phyloP scores from a whole-genome alignment of 2,113 vertebrate species.

The Gobio gobio region DNA sequence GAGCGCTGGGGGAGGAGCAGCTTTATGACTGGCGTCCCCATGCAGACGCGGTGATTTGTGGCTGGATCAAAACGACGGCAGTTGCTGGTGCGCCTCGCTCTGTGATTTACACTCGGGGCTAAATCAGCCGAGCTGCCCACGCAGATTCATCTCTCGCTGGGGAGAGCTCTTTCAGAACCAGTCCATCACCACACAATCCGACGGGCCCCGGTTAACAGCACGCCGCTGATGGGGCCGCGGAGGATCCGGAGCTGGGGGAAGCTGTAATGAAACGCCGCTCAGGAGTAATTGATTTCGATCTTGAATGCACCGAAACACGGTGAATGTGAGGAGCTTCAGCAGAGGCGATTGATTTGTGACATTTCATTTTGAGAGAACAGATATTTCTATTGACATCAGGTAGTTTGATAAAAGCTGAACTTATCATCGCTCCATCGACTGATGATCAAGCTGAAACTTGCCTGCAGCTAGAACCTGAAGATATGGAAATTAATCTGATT shows the following conservation, averaged over 20 bases:
- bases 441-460: background rate
- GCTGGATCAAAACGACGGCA: conserved; percentile 74
- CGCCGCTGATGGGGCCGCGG: background rate
- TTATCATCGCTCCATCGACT: background rate
- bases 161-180: conserved; percentile 45
- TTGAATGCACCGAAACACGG: background rate
- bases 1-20: too few relatives aligned
- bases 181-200: conserved; percentile 50
- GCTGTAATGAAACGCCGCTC: conserved; percentile 9
- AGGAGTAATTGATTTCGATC: conserved; percentile 37
- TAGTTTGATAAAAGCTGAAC: background rate
- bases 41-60: conserved; percentile 71
- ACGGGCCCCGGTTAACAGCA: conserved; percentile 7
- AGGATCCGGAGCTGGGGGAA: background rate
- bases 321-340: background rate
- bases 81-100: conserved; percentile 64
- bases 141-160: conserved; percentile 62
- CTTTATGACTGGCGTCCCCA: conserved; percentile 63
- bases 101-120: conserved; percentile 73
- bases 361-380: background rate
- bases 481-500: background rate
- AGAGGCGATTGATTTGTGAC: conserved; percentile 7
- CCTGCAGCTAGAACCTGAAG: background rate
- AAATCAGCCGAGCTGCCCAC: conserved; percentile 72
- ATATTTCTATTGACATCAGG: conserved; percentile 18